A percentile compares a stretch with the other conserved stretches of the same genome.
phyloP scores from a whole-genome alignment of 2,888 invertebrate genomes.

The Drosophila mayaguana region DNA sequence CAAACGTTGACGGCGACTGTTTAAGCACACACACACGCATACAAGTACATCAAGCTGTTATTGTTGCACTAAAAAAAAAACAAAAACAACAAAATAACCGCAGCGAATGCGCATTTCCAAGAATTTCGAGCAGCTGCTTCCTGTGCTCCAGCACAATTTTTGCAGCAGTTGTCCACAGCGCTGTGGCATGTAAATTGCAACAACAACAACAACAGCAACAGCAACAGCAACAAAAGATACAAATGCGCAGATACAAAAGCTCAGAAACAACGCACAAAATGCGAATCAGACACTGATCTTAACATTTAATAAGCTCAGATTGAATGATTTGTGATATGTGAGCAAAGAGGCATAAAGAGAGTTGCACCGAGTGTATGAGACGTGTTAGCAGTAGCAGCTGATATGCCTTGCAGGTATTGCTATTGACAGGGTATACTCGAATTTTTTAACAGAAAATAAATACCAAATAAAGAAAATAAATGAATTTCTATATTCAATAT shows the following conservation, averaged over 20 bases:
- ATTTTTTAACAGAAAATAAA: too few relatives aligned
- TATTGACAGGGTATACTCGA: neutral
- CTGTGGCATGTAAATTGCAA: conserved; percentile 59
- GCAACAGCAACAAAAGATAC: conserved; percentile 30
- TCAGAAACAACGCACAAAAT: conserved; percentile 24
- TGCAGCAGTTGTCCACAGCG: conserved; percentile 54
- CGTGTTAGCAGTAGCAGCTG: neutral
- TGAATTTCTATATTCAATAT: too few relatives aligned
- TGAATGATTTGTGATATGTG: conserved; percentile 10
- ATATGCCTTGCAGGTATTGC: neutral
- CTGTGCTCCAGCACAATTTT: conserved; percentile 67
- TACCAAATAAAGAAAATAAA: too few relatives aligned
- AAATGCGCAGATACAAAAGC: conserved; percentile 41
- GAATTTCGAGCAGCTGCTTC: conserved; percentile 81
- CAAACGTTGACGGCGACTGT: conserved; percentile 45
- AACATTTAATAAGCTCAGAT: conserved; percentile 38
- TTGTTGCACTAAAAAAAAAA: conserved; percentile 3
- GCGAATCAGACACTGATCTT: conserved; percentile 24
- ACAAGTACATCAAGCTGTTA: conserved; percentile 37
- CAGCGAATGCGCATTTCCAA: conserved; percentile 61
- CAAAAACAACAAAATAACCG: conserved; percentile 37
- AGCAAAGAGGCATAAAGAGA: neutral
- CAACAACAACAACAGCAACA: conserved; percentile 33
- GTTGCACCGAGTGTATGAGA: neutral
- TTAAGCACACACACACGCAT: conserved; percentile 28